Conservation (phyloP, 2,888 invertebrate species). For the Eubasilissa splendida region DNA sequence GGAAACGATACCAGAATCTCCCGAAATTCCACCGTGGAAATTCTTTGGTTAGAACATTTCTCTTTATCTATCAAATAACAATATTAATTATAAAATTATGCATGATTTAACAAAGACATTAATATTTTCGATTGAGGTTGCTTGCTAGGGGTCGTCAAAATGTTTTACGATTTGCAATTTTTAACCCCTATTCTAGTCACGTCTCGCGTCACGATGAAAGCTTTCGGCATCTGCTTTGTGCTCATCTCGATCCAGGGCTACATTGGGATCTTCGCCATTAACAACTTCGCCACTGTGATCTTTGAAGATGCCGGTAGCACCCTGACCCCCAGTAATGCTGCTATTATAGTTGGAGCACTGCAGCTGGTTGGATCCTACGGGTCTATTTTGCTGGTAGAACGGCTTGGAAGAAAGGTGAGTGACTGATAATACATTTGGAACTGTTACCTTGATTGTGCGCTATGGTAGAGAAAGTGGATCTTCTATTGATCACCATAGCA, state of each 20-base stretch:
- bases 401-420: conserved; percentile 51
- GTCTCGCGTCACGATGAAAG: conserved; percentile 59
- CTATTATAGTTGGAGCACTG: conserved; percentile 42
- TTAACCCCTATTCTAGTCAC: conserved; percentile 60
- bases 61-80: too few relatives aligned
- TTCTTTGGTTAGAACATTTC: background rate
- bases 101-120: too few relatives aligned
- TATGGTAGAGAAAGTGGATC: background rate
- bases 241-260: conserved; percentile 62
- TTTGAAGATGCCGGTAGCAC: conserved; percentile 47
- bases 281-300: conserved; percentile 63
- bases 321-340: conserved; percentile 33
- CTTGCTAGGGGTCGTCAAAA: background rate
- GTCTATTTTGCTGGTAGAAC: conserved; percentile 46
- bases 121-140: too few relatives aligned
- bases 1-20: background rate
- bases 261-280: conserved; percentile 63
- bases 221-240: conserved; percentile 60
- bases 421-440: background rate
- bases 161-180: background rate
- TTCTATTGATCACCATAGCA: background rate
- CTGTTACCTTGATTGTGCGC: background rate
- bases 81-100: too few relatives aligned
- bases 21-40: background rate
- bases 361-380: conserved; percentile 45